phyloP scores from a whole-genome alignment of 2,888 invertebrate genomes.

The Rhorus exstirpatorius region DNA sequence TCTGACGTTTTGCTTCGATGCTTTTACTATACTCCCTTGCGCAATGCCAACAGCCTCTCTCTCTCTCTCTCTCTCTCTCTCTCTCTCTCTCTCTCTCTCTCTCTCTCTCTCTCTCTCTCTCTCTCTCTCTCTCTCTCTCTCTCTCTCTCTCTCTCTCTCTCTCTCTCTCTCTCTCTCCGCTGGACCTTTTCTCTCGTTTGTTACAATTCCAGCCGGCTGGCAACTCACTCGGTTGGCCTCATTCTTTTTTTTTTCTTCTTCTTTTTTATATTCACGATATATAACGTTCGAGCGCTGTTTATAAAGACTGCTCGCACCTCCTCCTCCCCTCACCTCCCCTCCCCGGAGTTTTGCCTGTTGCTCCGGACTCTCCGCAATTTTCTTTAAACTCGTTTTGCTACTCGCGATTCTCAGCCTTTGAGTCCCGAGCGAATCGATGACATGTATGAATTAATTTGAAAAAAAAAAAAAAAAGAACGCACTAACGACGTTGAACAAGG shows the following conservation, averaged over 20 bases:
- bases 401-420: slow-evolving; percentile 11
- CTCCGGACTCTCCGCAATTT: slow-evolving; percentile 38
- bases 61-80: slow-evolving; percentile 18
- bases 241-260: slow-evolving; percentile 41
- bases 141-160: slow-evolving; percentile 8
- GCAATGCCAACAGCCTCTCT: slow-evolving; percentile 53
- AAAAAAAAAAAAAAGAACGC: neutral
- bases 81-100: too few relatives aligned
- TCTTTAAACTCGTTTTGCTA: slow-evolving; percentile 48
- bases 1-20: slow-evolving; percentile 46
- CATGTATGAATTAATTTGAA: slow-evolving; percentile 31
- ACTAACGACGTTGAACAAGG: slow-evolving; percentile 21
- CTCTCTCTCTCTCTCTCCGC: slow-evolving; percentile 14
- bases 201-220: slow-evolving; percentile 59
- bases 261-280: slow-evolving; percentile 26
- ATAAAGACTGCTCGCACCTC: slow-evolving; percentile 39
- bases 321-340: neutral
- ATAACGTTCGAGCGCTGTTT: slow-evolving; percentile 40
- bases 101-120: too few relatives aligned
- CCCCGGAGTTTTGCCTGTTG: slow-evolving; percentile 19
- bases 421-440: slow-evolving; percentile 32
- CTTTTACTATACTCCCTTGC: slow-evolving; percentile 60
- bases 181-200: slow-evolving; percentile 48
- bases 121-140: slow-evolving; percentile 18
- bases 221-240: slow-evolving; percentile 61